A percentile compares a stretch with the other conserved stretches of the same genome.
Evolutionary conservation across 2,113 vertebrate genomes (phyloP).

Genomic region (Lepisosteus osseus): DNA sequence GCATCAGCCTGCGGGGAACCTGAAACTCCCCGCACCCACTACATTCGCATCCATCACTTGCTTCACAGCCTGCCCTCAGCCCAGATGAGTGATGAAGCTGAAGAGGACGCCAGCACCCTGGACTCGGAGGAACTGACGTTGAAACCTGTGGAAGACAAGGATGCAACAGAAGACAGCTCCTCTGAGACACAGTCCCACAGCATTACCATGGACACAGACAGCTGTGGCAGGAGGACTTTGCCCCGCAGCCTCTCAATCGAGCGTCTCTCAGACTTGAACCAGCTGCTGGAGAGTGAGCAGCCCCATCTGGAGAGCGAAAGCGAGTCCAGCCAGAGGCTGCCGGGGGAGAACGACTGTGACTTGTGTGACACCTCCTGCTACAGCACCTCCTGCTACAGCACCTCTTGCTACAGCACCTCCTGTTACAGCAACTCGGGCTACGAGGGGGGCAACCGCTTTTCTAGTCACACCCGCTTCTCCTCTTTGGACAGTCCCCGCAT

Average conservation of each 20-base stretch:
- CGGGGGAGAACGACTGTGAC: constrained; percentile 81
- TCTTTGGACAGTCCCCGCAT: constrained; percentile 92
- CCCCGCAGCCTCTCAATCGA: constrained; percentile 70
- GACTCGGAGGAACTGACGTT: constrained; percentile 38
- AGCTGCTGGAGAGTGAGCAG: constrained; percentile 67
- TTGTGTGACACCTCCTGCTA: constrained; percentile 88
- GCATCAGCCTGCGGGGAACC: constrained; percentile 86
- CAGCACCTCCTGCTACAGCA: constrained; percentile 91
- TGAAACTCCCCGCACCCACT: constrained; percentile 91
- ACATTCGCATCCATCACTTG: constrained; percentile 92
- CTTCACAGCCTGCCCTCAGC: constrained; percentile 90
- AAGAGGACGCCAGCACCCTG: constrained; percentile 53
- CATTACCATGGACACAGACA: constrained; percentile 52
- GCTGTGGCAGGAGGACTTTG: constrained; percentile 58
- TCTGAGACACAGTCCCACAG: constrained; percentile 55
- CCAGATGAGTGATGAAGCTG: constrained; percentile 51
- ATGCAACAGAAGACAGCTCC: constrained; percentile 49
- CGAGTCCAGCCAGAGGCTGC: constrained; percentile 63
- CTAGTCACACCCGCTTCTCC: constrained; percentile 91
- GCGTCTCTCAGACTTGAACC: constrained; percentile 69
- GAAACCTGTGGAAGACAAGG: constrained; percentile 57
- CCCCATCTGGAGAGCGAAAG: constrained; percentile 75
- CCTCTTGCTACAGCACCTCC: constrained; percentile 89
- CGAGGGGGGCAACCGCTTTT: constrained; percentile 75
- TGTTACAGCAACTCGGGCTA: constrained; percentile 91